These are phyloP conservation scores for Pachycephala philippinensis DNA, from an alignment of 2,113 vertebrate genomes.

Conservation along the genomic window DNA sequence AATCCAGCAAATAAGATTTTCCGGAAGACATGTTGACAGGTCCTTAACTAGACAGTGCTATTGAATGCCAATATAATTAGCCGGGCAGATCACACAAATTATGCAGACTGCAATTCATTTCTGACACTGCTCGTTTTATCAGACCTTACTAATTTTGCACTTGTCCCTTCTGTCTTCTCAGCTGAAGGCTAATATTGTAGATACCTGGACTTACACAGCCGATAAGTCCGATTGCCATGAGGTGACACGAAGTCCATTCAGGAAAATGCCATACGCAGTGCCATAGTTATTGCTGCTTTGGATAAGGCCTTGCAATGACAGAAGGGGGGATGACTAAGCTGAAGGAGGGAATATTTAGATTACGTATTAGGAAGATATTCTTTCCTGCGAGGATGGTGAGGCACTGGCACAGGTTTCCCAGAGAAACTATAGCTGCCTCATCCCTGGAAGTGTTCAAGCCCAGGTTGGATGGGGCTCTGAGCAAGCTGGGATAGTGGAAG, in stretches of 20 bases:
- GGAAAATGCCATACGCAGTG: neutral
- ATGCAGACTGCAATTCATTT: slow-evolving; percentile 33
- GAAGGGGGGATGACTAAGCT: neutral
- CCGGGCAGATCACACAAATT: neutral
- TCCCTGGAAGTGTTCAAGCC: neutral
- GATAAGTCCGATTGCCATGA: neutral
- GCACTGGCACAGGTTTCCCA: neutral
- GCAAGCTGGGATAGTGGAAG: accelerated
- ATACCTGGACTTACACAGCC: neutral
- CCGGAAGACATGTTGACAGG: slow-evolving; percentile 33
- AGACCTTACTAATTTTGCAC: slow-evolving; percentile 6
- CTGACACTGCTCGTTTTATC: neutral
- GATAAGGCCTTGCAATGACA: neutral
- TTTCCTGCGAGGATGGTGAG: neutral
- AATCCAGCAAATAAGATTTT: slow-evolving; percentile 16
- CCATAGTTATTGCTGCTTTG: neutral
- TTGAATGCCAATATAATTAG: slow-evolving; percentile 52
- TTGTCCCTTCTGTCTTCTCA: neutral
- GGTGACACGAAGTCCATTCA: neutral
- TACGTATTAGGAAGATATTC: neutral
- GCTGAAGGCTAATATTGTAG: neutral
- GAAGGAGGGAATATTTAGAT: neutral
- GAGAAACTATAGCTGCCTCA: accelerated
- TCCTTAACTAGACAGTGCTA: slow-evolving; percentile 26
- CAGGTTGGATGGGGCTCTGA: neutral